Evolutionary conservation across 2,113 vertebrate species (phyloP).

Genomic region (Nesogale talazaci): DNA sequence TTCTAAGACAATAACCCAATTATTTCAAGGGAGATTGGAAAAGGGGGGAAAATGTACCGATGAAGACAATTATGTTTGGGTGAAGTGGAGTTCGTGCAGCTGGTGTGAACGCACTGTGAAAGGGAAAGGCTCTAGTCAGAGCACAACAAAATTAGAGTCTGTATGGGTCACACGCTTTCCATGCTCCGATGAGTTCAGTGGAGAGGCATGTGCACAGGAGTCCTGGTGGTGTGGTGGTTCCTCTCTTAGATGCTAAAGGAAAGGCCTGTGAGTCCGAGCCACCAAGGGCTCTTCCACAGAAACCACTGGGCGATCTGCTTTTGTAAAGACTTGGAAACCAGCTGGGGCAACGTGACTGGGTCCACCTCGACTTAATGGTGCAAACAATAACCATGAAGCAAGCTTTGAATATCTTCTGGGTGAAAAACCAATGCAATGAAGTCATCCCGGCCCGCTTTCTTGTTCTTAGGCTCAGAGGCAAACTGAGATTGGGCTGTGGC

Average conservation of each 20-base stretch:
- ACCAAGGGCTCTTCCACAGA: not conserved
- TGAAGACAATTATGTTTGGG: conserved; percentile 69
- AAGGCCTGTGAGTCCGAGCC: not conserved
- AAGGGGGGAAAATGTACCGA: conserved; percentile 9
- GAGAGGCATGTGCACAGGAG: not conserved
- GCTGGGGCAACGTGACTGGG: not conserved
- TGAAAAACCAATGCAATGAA: not conserved
- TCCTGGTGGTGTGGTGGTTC: not conserved
- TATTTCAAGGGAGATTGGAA: conserved; percentile 73
- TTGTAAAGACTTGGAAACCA: not conserved
- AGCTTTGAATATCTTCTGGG: not conserved
- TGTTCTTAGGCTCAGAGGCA: conserved; percentile 30
- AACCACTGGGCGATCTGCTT: not conserved
- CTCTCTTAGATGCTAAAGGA: not conserved
- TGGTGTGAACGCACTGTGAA: conserved; percentile 6
- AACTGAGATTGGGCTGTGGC: not conserved
- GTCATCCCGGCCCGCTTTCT: not conserved
- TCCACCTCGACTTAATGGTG: not conserved
- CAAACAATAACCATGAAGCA: not conserved
- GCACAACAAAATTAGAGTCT: no score
- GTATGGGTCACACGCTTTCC: no score
- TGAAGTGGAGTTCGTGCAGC: conserved; percentile 41
- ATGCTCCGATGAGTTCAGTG: no score
- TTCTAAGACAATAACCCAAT: conserved; percentile 72
- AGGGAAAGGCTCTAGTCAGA: not conserved